Evolutionary conservation across 2,888 invertebrate species (phyloP), one percentile per base, ranked within the genome.

Genomic region (Tipula lateralis): DNA sequence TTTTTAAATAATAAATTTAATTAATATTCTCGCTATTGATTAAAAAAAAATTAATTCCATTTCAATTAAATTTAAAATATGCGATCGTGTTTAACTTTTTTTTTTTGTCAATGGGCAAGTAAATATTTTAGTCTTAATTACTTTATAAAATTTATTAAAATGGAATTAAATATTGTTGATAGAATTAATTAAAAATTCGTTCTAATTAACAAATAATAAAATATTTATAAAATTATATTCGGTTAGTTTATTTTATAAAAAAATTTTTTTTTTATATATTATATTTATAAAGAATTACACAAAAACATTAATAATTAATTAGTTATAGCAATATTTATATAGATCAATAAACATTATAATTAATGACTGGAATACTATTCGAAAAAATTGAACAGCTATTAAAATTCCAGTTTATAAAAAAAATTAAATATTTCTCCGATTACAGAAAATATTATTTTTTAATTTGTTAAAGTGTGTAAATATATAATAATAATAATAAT

Each of bases 371-470:
- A 66, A 66, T 66, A 66, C 66, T 66, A 66, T 66, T 66, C 66
- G 66, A 66, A 66, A 66, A 36, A 66, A 66, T 66, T 66, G 66
- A 66, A 66, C 9, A 66, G 66, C 66, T 24, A 66, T 24, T 66
- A 66, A 66, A 66, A 66, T 66, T 66, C 66, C 66, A 66, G 66
- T 66, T 66, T 66, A 66, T 66, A 66, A 66, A 66, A 66, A 66
- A 66, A 66, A 66, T 66, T 24, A 66, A 44, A 66, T 66, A 66
- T 66, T 66, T 66, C 12, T 66, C 66, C 24, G 1, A 66, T 24
- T 66, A 66, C 66, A 66, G 66, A n/a, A 66, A 66, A 66, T 66
- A 66, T 66, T 66, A 24, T 66, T 66, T 66, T 24, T 66, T 66
- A 66, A 66, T 66, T 66, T 66, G 24, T 66, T 24, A 66, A n/a